A percentile compares a stretch with the other conserved stretches of the same genome.
Conservation (phyloP, 2,888 invertebrate species). For the Amphipoea oculea region DNA sequence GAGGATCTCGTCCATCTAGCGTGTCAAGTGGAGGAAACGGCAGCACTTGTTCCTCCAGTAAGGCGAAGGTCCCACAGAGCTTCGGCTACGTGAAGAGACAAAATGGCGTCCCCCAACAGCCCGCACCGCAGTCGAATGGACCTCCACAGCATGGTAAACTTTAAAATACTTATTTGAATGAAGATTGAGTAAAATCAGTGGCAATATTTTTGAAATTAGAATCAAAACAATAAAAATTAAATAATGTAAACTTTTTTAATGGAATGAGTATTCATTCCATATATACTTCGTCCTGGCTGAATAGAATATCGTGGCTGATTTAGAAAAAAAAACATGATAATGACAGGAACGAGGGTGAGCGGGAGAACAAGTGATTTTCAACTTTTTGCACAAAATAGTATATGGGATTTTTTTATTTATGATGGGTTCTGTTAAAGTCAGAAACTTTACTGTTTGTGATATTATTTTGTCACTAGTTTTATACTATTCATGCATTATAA, state of each 20-base stretch:
- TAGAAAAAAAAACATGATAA: not conserved
- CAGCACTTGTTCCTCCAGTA: constrained; percentile 89
- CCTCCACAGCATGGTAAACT: constrained; percentile 82
- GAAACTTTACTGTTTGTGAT: not conserved
- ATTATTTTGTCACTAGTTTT: not conserved
- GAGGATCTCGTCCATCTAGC: constrained; percentile 85
- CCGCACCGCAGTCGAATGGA: constrained; percentile 81
- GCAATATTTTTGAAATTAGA: constrained; percentile 4
- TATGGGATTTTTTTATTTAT: not conserved
- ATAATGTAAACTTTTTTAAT: not conserved
- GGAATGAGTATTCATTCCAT: not conserved
- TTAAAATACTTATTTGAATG: constrained; percentile 34
- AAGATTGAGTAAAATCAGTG: not conserved
- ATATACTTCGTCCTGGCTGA: constrained; percentile 1
- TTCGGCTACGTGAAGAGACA: constrained; percentile 96
- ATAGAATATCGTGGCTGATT: fast-evolving
- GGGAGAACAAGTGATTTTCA: not conserved
- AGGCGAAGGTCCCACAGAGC: constrained; percentile 95
- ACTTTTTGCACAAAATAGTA: not conserved
- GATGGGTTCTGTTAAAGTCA: not conserved
- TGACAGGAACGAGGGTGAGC: not conserved
- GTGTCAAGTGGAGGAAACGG: constrained; percentile 90
- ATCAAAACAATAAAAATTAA: not conserved
- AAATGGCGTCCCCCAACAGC: constrained; percentile 90
- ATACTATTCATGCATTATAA: not conserved